phyloP scores from a whole-genome alignment of 2,113 vertebrate genomes.

The Tychaedon coryphoeus region DNA sequence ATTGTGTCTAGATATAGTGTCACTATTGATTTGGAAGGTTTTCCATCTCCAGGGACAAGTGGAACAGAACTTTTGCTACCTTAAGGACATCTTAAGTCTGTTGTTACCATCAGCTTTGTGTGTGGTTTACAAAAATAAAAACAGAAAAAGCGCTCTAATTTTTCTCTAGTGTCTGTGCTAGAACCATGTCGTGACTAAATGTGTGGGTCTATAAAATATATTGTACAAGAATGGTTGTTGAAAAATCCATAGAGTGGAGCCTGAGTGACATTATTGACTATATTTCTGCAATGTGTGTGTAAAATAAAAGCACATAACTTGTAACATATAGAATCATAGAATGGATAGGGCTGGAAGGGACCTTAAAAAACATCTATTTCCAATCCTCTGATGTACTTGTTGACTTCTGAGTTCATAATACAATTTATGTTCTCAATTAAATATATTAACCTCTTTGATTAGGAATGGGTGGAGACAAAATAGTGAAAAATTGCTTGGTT shows the following conservation, averaged over 20 bases:
- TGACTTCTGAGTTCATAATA: neutral
- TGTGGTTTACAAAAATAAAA: neutral
- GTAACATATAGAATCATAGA: neutral
- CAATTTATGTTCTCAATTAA: neutral
- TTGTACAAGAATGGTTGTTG: neutral
- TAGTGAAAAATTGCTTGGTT: neutral
- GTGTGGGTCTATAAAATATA: neutral
- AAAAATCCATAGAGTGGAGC: fast-evolving
- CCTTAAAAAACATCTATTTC: neutral
- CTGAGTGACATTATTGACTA: neutral
- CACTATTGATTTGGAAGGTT: neutral
- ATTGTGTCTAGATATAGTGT: neutral
- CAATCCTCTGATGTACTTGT: neutral
- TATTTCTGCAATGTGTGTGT: neutral
- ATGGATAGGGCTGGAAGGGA: neutral
- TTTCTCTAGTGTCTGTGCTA: neutral
- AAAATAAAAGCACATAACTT: neutral
- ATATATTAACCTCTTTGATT: neutral
- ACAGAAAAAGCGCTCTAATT: neutral
- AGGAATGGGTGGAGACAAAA: neutral
- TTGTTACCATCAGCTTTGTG: neutral
- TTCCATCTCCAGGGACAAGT: neutral
- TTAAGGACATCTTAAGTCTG: neutral
- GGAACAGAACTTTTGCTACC: neutral
- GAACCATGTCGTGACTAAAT: neutral